Percentiles rank a stretch among this genome's conserved stretches.
These are phyloP conservation scores for Strongylocentrotus purpuratus DNA, from an alignment of 35 echinoderm and acorn worm genomes.

Conservation along the genomic window DNA sequence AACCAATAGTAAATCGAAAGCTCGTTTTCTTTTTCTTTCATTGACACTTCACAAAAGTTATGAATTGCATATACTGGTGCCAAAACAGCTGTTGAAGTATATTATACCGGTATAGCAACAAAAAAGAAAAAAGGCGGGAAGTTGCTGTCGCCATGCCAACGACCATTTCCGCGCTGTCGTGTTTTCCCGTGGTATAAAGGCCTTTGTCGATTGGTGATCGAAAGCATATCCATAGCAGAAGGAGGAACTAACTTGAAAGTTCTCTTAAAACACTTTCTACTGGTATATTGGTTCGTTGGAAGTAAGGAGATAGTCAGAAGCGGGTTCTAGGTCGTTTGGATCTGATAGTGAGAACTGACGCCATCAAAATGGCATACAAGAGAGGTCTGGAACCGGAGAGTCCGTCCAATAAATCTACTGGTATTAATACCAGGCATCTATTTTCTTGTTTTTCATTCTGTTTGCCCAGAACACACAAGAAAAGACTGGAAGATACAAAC, in stretches of 20 bases:
- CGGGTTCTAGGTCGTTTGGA: not conserved
- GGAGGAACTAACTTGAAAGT: not conserved
- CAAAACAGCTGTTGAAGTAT: not conserved
- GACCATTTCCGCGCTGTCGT: not conserved
- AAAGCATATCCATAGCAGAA: not conserved
- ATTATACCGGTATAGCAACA: not conserved
- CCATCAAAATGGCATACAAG: constrained; percentile 28
- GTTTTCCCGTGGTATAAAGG: not conserved
- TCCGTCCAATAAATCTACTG: not conserved
- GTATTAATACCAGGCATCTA: not conserved
- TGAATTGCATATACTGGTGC: not conserved
- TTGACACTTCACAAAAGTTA: not conserved
- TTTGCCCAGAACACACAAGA: constrained; percentile 22
- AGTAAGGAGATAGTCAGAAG: not conserved
- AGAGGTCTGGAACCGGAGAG: not conserved
- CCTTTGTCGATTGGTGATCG: not conserved
- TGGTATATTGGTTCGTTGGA: not conserved
- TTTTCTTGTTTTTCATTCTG: constrained; percentile 32
- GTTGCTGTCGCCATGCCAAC: not conserved
- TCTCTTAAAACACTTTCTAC: not conserved
- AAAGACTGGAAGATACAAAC: constrained; percentile 28
- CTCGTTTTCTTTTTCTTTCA: not conserved
- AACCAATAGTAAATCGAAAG: no score
- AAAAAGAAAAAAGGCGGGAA: not conserved
- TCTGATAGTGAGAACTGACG: not conserved